A percentile compares a stretch with the other conserved stretches of the same genome.
These are phyloP conservation scores for Urocynchramus pylzowi DNA, from an alignment of 2,113 vertebrate genomes.

Conservation along the genomic window DNA sequence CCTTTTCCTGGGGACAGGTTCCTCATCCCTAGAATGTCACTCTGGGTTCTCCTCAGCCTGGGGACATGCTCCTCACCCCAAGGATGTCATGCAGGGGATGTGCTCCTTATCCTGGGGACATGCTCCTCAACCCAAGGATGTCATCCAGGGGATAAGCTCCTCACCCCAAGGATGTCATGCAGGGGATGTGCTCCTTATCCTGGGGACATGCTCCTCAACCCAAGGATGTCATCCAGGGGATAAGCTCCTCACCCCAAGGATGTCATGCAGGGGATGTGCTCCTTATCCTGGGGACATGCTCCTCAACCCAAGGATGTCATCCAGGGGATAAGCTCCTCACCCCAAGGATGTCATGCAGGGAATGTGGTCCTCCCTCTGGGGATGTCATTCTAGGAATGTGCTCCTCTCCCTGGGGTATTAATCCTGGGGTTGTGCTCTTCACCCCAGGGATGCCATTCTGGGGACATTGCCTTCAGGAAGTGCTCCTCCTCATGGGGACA, in stretches of 20 bases:
- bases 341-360: rapidly evolving
- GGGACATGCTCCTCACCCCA: rapidly evolving
- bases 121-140: rapidly evolving
- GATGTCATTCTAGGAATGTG: background rate
- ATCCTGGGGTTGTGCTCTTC: background rate
- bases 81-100: too few relatives aligned
- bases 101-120: rapidly evolving
- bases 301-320: background rate
- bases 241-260: rapidly evolving
- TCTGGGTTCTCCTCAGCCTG: background rate
- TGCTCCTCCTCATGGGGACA: background rate
- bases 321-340: rapidly evolving
- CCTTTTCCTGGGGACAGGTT: rapidly evolving
- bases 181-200: rapidly evolving
- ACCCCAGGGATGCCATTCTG: too few relatives aligned
- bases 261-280: rapidly evolving
- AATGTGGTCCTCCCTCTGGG: background rate
- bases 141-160: rapidly evolving
- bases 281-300: rapidly evolving
- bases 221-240: too few relatives aligned
- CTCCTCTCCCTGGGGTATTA: background rate
- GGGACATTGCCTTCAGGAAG: background rate
- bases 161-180: rapidly evolving
- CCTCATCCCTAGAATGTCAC: rapidly evolving
- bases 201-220: background rate